phyloP scores from a whole-genome alignment of 2,113 vertebrate genomes.

The Oncorhynchus clarkii region DNA sequence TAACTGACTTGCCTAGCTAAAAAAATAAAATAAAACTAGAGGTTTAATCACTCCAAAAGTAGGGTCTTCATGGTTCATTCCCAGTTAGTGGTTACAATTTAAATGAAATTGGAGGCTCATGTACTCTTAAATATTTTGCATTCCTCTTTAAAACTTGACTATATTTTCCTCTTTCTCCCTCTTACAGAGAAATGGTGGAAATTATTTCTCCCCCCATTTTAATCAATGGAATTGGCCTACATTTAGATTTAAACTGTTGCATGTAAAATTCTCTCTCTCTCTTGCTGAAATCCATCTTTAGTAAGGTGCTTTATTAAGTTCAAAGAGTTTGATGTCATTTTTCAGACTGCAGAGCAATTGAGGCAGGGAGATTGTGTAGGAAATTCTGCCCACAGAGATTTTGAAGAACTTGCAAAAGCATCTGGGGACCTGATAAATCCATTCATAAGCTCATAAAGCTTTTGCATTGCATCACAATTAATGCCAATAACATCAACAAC shows the following conservation, averaged over 20 bases:
- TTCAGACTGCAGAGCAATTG: background rate
- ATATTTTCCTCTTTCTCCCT: background rate
- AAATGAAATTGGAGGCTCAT: background rate
- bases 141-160: background rate
- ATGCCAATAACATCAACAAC: background rate
- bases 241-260: constrained; percentile 11
- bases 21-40: too few relatives aligned
- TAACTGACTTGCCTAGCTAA: too few relatives aligned
- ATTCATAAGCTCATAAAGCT: background rate
- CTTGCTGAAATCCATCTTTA: constrained; percentile 17
- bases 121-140: background rate
- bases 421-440: background rate
- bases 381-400: background rate
- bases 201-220: constrained; percentile 7
- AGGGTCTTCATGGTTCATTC: background rate
- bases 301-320: constrained; percentile 25
- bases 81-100: background rate
- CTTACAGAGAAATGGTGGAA: constrained; percentile 14
- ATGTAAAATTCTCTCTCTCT: constrained; percentile 5
- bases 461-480: background rate
- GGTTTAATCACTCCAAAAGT: background rate
- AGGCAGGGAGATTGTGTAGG: background rate
- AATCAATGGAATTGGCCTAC: constrained; percentile 19
- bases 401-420: constrained; percentile 6
- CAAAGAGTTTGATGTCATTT: constrained; percentile 17